phyloP scores from a whole-genome alignment of 2,797 vertebrate species.

The Pogoniulus pusillus region DNA sequence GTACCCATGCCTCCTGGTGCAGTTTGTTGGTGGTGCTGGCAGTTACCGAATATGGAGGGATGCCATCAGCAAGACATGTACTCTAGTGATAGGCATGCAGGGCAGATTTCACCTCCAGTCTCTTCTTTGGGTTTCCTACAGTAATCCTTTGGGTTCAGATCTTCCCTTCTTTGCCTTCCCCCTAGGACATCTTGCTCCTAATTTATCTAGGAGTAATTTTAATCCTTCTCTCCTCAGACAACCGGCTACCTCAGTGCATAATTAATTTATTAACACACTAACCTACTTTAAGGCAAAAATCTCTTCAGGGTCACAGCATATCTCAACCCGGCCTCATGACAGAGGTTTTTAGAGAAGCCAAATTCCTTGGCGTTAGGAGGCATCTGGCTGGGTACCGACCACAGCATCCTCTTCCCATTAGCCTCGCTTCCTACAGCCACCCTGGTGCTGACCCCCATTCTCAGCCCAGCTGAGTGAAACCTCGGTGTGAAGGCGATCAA shows the following conservation, averaged over 20 bases:
- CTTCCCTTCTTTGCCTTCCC: neutral
- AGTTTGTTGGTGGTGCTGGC: neutral
- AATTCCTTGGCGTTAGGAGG: fast-evolving
- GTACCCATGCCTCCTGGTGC: fast-evolving
- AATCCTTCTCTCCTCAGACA: constrained; percentile 56
- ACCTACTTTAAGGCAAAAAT: constrained; percentile 63
- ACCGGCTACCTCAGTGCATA: constrained; percentile 23
- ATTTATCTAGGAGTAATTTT: constrained; percentile 56
- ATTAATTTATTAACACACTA: constrained; percentile 70
- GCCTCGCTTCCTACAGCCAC: neutral
- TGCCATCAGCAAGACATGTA: fast-evolving
- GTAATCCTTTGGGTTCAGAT: neutral
- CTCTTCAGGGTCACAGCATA: constrained; percentile 34
- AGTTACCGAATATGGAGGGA: fast-evolving
- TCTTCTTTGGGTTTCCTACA: neutral
- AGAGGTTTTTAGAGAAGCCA: neutral
- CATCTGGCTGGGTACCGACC: fast-evolving
- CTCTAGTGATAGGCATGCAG: neutral
- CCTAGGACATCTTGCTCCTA: neutral
- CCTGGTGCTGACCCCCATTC: neutral
- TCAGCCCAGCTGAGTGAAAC: neutral
- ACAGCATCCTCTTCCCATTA: neutral
- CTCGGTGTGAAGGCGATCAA: neutral
- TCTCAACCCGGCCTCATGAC: neutral
- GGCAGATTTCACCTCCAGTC: neutral